Base-by-base conservation (phyloP, 2,113 vertebrate genomes). In the Thalassarche chlororhynchos region DNA sequence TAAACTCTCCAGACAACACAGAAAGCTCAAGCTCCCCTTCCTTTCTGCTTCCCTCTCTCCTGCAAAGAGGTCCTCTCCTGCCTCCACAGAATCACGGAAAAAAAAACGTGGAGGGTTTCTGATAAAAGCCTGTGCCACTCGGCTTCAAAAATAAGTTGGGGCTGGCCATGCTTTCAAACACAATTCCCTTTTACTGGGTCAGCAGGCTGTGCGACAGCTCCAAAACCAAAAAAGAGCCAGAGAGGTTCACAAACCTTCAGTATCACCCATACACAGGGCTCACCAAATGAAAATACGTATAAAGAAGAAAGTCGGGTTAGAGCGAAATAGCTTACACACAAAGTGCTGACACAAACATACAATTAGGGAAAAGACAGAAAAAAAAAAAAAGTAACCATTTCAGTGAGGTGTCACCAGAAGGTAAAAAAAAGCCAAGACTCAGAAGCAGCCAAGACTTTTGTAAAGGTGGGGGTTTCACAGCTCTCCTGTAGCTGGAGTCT, bases 91-190 rank as follows among this genome's bases (percentile, higher is more conserved):
- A 84, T 23, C 44, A 42, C 1, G 1, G 62, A 28, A 77, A 40
- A 77, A 70, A 40, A 70, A 40, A 0, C 9, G 3, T 15, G 44
- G 36, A 69, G 28, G 0, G 0, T 54, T 81, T 72, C n/a, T 42
- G 17, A 42, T 21, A 76, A 42, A 84, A 83, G 28, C 17, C 36
- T 0, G 0, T 19, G 14, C 14, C 10, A 21, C 23, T 15, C 1
- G 0, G 36, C 38, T 79, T 70, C 64, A 86, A 52, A 96, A 77
- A 8, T 31, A 77, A 61, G 5, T 38, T 58, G 21, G 5, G 68
- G 49, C 17, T 62, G 31, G 34, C 38, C 32, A 12, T 18, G 26
- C 14, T 80, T 78, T 87, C 71, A 76, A 65, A 92, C 13, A 64
- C 17, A 57, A n/a, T 46, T 87, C 31, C 14, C 28, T 89, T 87